Evolutionary conservation across 2,797 vertebrate genomes (phyloP), one percentile per base, ranked within the genome.

Genomic region (Acropternis orthonyx): DNA sequence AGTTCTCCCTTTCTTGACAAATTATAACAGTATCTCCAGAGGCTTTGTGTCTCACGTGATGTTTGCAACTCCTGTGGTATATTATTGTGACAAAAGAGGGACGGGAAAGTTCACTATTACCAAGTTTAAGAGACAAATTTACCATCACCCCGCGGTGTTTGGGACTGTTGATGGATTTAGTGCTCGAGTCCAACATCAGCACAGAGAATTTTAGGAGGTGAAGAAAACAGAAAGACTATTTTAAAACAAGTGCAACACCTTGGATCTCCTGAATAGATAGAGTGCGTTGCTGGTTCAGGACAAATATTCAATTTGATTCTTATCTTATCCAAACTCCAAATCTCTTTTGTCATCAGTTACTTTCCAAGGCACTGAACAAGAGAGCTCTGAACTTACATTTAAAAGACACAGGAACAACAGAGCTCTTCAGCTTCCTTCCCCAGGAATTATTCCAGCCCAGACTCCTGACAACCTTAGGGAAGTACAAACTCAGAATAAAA

Each of bases 271-370:
- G 69, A 72, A 59, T 34, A 82, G 67, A 69, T 82, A 54, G 41
- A 77, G 54, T 22, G 24, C 32, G 12, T 46, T 89, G 66, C 51
- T 86, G 65, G 65, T 49, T 77, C 82, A 85, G 65, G 82, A 91
- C 82, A 96, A 96, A 95, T 62, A 93, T 89, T 88, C 78, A 63
- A 90, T 92, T 92, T 95, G 92, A 95, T 93, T 85, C 63, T 74
- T 94, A 88, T 92, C 71, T 89, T 93, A 94, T 52, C 90, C 71
- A 62, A 79, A 89, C 39, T 44, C 63, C 72, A 59, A 80, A 88
- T 88, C 75, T 89, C 59, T 75, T 94, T 87, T 91, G 59, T 83
- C 71, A 89, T 82, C 81, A 49, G 71, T 36, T 87, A 54, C 61
- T 92, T 95, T 92, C 81, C 71, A 62, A 77, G 62, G 43, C 55